Percentiles rank a stretch among this genome's conserved stretches.
phyloP scores from a whole-genome alignment of 2,888 invertebrate species.

The Corbicula japonica region DNA sequence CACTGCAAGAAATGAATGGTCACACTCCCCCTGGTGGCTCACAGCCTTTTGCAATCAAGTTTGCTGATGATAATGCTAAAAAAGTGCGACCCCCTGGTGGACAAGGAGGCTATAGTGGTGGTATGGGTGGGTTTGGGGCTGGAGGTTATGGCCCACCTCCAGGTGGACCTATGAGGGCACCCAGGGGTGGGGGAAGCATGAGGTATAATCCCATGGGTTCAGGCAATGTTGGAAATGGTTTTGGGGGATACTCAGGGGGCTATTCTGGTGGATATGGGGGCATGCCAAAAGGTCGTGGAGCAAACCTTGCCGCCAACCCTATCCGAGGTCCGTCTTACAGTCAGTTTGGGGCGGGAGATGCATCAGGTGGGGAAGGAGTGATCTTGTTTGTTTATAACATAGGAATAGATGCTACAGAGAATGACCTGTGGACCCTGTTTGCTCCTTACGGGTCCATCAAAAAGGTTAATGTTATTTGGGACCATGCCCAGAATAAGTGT shows the following conservation, averaged over 20 bases:
- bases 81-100: constrained; percentile 74
- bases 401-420: constrained; percentile 85
- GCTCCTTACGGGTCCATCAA: constrained; percentile 85
- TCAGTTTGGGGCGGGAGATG: constrained; percentile 49
- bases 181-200: constrained; percentile 53
- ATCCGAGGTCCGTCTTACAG: constrained; percentile 4
- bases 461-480: constrained; percentile 86
- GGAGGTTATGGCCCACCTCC: constrained; percentile 42
- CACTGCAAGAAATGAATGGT: constrained; percentile 93
- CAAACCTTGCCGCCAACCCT: not conserved
- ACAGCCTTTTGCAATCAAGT: constrained; percentile 94
- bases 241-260: constrained; percentile 44
- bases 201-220: constrained; percentile 73
- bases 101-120: constrained; percentile 37
- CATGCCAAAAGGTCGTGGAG: constrained; percentile 27
- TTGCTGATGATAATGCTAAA: constrained; percentile 92
- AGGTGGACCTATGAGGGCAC: constrained; percentile 68
- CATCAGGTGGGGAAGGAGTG: constrained; percentile 18
- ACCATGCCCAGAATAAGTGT: constrained; percentile 83
- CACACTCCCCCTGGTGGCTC: constrained; percentile 94
- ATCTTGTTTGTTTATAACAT: constrained; percentile 86
- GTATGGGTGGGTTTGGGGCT: constrained; percentile 18
- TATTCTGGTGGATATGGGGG: constrained; percentile 30
- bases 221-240: constrained; percentile 41
- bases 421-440: constrained; percentile 85